Conservation (phyloP, 2,888 invertebrate genomes). For the Physocephala rufipes region DNA sequence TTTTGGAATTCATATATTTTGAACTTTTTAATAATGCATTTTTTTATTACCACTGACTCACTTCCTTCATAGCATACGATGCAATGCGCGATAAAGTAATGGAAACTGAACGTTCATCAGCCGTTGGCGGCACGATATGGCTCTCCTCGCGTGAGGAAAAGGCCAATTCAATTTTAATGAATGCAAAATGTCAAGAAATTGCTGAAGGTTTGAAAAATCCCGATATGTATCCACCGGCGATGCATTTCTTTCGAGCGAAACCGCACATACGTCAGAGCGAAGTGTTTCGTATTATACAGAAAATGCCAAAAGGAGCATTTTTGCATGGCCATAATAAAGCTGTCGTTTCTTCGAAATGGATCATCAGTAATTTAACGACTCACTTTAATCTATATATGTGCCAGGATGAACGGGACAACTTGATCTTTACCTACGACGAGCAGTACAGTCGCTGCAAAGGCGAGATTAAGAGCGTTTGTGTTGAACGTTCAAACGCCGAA, state of each 20-base stretch:
- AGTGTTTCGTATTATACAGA: constrained; percentile 70
- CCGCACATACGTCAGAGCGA: constrained; percentile 68
- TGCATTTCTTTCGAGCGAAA: constrained; percentile 70
- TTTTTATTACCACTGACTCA: constrained; percentile 23
- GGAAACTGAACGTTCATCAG: constrained; percentile 58
- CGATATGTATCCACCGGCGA: constrained; percentile 68
- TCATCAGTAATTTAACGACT: constrained; percentile 69
- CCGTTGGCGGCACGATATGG: constrained; percentile 61
- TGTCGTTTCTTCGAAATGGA: constrained; percentile 68
- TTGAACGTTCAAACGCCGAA: constrained; percentile 65
- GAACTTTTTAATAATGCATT: constrained; percentile 3
- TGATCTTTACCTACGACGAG: constrained; percentile 63
- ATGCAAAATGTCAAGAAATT: constrained; percentile 63
- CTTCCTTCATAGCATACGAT: constrained; percentile 56
- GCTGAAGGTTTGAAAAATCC: constrained; percentile 59
- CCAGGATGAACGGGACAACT: constrained; percentile 57
- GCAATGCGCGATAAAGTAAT: constrained; percentile 62
- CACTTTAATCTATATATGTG: constrained; percentile 62
- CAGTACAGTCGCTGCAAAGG: constrained; percentile 57
- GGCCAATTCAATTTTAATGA: constrained; percentile 64
- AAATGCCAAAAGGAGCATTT: constrained; percentile 71
- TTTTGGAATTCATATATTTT: too few relatives aligned
- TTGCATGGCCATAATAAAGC: constrained; percentile 71
- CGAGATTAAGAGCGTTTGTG: constrained; percentile 64
- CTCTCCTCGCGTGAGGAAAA: constrained; percentile 61